Conservation (phyloP, 1,140 invertebrate species). For the Reticulitermes speratus region DNA sequence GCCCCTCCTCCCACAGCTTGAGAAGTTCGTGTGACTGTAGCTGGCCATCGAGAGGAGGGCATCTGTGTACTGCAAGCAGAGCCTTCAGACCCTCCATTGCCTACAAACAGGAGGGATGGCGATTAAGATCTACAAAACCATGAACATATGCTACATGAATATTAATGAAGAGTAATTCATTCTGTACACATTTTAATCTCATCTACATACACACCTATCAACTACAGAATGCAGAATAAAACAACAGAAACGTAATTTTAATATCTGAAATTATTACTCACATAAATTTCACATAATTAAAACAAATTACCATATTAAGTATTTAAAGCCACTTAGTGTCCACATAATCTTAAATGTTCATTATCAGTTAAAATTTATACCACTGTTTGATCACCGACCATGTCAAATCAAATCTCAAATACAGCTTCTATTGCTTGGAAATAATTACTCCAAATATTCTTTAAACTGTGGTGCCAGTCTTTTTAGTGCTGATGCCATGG, state of each 20-base stretch:
- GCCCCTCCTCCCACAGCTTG: not conserved
- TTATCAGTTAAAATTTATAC: too few relatives aligned
- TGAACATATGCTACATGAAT: not conserved
- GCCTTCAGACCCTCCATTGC: not conserved
- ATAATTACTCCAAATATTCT: not conserved
- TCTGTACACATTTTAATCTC: not conserved
- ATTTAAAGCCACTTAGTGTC: not conserved
- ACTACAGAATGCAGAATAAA: not conserved
- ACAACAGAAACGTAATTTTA: not conserved
- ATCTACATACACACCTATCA: not conserved
- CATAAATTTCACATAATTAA: not conserved
- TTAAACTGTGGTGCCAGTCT: not conserved
- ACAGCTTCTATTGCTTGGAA: too few relatives aligned
- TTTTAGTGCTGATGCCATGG: slow-evolving; percentile 21
- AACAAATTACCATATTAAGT: not conserved
- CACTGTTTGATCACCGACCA: too few relatives aligned
- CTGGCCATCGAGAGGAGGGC: not conserved
- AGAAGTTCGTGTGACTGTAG: not conserved
- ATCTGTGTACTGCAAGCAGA: slow-evolving; percentile 4
- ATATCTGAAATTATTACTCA: not conserved
- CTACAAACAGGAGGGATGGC: slow-evolving; percentile 9
- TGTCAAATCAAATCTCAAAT: too few relatives aligned
- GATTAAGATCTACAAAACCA: not conserved
- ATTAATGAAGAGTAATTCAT: not conserved
- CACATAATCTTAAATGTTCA: too few relatives aligned